phyloP scores from a whole-genome alignment of 37 sponge, comb jelly and placozoan species.

The Corticium candelabrum region DNA sequence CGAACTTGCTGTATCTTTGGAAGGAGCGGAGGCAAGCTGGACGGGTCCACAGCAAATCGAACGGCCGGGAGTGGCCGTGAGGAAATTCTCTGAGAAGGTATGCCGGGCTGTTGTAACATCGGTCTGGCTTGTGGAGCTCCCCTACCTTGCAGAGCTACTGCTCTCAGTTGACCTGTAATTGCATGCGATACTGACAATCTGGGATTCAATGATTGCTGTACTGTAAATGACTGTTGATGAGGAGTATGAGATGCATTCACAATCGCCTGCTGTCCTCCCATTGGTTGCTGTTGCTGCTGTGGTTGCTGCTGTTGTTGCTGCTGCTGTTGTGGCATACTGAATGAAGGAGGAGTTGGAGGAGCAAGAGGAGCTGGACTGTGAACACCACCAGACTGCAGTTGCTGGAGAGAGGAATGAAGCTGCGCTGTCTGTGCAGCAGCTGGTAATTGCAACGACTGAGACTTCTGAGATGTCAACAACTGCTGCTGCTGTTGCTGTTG shows the following conservation, averaged over 20 bases:
- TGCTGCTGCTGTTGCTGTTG: neutral
- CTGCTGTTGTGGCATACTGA: neutral
- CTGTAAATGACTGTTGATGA: too few relatives aligned
- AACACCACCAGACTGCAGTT: neutral
- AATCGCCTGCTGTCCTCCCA: neutral
- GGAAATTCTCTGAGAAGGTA: too few relatives aligned
- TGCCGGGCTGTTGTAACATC: neutral
- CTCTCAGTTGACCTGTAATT: too few relatives aligned
- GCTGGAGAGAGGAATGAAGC: too few relatives aligned
- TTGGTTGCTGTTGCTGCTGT: neutral
- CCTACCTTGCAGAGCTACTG: too few relatives aligned
- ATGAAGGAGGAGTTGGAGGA: neutral
- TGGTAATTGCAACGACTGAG: neutral
- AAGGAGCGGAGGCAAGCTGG: neutral
- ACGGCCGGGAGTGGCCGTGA: neutral
- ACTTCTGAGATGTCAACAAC: neutral
- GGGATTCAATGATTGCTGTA: too few relatives aligned
- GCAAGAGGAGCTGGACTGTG: neutral
- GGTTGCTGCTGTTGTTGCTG: neutral
- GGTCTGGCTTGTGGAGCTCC: neutral
- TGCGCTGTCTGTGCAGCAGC: neutral
- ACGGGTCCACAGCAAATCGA: neutral
- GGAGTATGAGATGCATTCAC: neutral
- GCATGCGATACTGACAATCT: too few relatives aligned
- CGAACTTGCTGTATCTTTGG: neutral